phyloP scores from a whole-genome alignment of 2,888 invertebrate genomes.

The Cistogaster globosa region DNA sequence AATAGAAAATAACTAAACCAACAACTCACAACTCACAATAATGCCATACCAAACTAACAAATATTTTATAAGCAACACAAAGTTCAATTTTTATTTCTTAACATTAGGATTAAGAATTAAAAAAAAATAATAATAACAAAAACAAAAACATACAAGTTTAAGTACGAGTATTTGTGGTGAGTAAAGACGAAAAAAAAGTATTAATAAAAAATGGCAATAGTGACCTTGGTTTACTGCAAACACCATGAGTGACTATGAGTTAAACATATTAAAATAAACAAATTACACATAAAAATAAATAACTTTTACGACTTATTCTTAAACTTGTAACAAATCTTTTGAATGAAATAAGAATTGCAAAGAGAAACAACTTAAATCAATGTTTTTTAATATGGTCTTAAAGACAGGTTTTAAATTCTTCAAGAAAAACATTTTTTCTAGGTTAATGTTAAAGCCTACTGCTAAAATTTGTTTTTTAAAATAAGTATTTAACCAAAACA shows the following conservation, averaged over 20 bases:
- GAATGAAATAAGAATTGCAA: constrained; percentile 36
- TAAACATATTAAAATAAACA: constrained; percentile 65
- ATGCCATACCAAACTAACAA: constrained; percentile 20
- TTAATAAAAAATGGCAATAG: constrained; percentile 30
- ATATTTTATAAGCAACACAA: constrained; percentile 32
- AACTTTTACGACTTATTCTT: constrained; percentile 58
- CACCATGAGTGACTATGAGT: constrained; percentile 48
- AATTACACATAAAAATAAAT: constrained; percentile 59
- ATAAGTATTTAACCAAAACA: background rate
- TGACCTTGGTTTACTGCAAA: constrained; percentile 58
- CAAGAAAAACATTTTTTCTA: constrained; percentile 55
- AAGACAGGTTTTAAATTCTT: constrained; percentile 43
- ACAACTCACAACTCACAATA: constrained; percentile 24
- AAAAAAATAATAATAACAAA: background rate
- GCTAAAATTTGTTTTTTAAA: constrained; percentile 2
- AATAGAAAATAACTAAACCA: background rate
- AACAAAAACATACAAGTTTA: constrained; percentile 17
- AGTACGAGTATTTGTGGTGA: constrained; percentile 27
- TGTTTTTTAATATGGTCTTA: constrained; percentile 32
- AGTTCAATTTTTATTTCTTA: constrained; percentile 59
- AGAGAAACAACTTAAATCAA: constrained; percentile 36
- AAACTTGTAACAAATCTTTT: constrained; percentile 59
- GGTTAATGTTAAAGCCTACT: constrained; percentile 72
- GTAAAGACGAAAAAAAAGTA: constrained; percentile 15
- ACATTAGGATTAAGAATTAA: constrained; percentile 55